Percentiles rank a stretch among this genome's conserved stretches.
Evolutionary conservation across 92 coral and sea anemone species (phyloP).

Genomic region (Phenganax marumi): DNA sequence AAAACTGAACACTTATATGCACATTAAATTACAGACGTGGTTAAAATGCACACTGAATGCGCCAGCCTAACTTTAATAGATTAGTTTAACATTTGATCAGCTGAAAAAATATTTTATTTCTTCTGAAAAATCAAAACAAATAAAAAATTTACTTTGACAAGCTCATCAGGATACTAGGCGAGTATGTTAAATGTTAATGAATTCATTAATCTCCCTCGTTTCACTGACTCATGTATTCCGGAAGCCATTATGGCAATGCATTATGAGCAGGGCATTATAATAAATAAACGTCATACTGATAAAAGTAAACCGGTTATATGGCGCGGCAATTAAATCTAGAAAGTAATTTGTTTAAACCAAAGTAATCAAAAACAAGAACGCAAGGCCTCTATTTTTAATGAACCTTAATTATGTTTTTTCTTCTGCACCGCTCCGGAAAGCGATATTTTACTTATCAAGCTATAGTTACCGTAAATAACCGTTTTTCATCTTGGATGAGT

Average conservation of each 20-base stretch:
- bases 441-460: conserved; percentile 16
- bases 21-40: conserved; percentile 4
- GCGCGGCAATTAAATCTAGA: conserved; percentile 31
- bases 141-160: conserved; percentile 25
- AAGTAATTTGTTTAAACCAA: conserved; percentile 27
- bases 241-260: background rate
- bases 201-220: background rate
- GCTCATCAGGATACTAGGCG: conserved; percentile 4
- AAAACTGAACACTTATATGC: too few relatives aligned
- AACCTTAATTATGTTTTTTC: conserved; percentile 24
- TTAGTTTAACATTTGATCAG: conserved; percentile 27
- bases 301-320: conserved; percentile 22
- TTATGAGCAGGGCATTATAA: conserved; percentile 4
- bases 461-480: background rate
- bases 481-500: background rate
- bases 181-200: background rate
- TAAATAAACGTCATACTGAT: conserved; percentile 14
- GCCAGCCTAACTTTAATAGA: conserved; percentile 15
- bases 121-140: conserved; percentile 5
- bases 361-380: conserved; percentile 23
- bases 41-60: conserved; percentile 18
- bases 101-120: conserved; percentile 13
- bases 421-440: background rate
- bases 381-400: conserved; percentile 26
- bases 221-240: too few relatives aligned